Conservation (phyloP, 1,140 invertebrate species). For the Himalopsyche phryganea region DNA sequence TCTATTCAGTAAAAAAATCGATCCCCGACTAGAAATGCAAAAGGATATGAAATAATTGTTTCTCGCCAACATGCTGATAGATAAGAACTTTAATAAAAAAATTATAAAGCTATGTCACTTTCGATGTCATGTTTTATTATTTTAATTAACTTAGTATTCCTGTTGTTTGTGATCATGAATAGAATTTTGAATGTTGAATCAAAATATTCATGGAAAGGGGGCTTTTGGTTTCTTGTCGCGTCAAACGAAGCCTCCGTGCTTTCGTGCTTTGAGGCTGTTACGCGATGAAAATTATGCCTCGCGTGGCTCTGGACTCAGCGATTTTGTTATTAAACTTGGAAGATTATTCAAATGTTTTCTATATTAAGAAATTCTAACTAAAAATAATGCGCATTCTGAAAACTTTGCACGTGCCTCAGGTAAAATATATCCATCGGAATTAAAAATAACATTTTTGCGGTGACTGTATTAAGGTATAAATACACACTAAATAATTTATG, state of each 20-base stretch:
- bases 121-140: too few relatives aligned
- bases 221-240: constrained; percentile 6
- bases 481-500: too few relatives aligned
- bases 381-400: constrained; percentile 15
- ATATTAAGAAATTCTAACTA: constrained; percentile 31
- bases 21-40: too few relatives aligned
- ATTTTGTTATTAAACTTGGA: constrained; percentile 30
- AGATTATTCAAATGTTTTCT: constrained; percentile 32
- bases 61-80: too few relatives aligned
- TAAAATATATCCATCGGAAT: too few relatives aligned
- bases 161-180: constrained; percentile 6
- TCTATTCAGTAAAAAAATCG: too few relatives aligned
- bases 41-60: too few relatives aligned
- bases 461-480: too few relatives aligned
- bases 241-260: background rate
- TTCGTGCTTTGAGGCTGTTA: constrained; percentile 26
- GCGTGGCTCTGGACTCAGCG: constrained; percentile 24
- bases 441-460: too few relatives aligned
- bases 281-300: constrained; percentile 24
- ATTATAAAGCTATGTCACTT: too few relatives aligned
- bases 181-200: constrained; percentile 1
- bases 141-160: background rate
- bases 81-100: too few relatives aligned
- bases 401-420: too few relatives aligned
- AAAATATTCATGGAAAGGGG: constrained; percentile 27